Conservation (phyloP, 2,888 invertebrate species). For the Athalia circularis region DNA sequence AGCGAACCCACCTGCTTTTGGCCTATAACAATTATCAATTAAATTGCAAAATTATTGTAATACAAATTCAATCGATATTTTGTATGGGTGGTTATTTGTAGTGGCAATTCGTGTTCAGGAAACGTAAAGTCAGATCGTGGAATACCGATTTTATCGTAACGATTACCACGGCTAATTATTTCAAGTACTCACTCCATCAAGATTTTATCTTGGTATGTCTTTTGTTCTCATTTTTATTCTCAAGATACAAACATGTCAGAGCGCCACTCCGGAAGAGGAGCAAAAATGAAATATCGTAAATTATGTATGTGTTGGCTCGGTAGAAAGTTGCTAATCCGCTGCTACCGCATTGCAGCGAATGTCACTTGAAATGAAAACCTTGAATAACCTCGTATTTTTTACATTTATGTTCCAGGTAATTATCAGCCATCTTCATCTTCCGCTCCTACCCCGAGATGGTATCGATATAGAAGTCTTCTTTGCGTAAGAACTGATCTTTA, state of each 20-base stretch:
- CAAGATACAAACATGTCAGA: slow-evolving; percentile 2
- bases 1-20: slow-evolving; percentile 51
- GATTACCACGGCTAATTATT: slow-evolving; percentile 37
- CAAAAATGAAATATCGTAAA: too few relatives aligned
- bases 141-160: slow-evolving; percentile 32
- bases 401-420: slow-evolving; percentile 41
- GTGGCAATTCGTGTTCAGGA: slow-evolving; percentile 2
- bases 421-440: slow-evolving; percentile 30
- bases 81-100: slow-evolving; percentile 8
- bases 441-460: slow-evolving; percentile 26
- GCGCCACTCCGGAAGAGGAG: neutral
- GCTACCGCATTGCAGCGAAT: neutral
- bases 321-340: slow-evolving; percentile 35
- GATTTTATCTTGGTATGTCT: slow-evolving; percentile 11
- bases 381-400: slow-evolving; percentile 29
- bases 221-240: slow-evolving; percentile 1
- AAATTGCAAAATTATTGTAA: slow-evolving; percentile 70
- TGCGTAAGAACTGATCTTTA: slow-evolving; percentile 33
- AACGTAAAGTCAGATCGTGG: slow-evolving; percentile 1
- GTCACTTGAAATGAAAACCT: neutral
- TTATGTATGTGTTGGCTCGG: slow-evolving; percentile 2
- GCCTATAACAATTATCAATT: slow-evolving; percentile 65
- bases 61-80: slow-evolving; percentile 47
- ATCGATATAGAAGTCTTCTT: slow-evolving; percentile 31
- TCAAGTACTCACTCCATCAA: slow-evolving; percentile 1